Evolutionary conservation across 2,888 invertebrate genomes (phyloP).

Genomic region (Neoscelio sp.): DNA sequence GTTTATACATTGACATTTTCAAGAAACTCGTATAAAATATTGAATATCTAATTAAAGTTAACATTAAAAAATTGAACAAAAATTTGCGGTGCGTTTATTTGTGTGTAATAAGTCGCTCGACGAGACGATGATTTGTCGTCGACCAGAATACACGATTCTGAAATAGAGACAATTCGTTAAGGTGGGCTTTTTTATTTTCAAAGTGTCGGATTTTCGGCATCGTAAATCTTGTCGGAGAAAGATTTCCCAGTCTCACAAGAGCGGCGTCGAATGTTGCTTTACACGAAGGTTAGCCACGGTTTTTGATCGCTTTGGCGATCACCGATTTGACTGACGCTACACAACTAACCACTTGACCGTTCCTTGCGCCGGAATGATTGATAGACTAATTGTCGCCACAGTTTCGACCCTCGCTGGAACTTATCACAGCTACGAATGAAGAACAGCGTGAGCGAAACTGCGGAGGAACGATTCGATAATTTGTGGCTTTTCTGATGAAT

Average conservation of each 20-base stretch:
- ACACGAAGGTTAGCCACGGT: conserved; percentile 81
- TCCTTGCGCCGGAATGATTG: conserved; percentile 78
- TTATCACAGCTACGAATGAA: conserved; percentile 57
- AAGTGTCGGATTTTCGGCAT: conserved; percentile 34
- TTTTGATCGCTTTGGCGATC: conserved; percentile 79
- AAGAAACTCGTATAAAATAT: neutral
- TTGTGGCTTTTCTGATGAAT: conserved; percentile 12
- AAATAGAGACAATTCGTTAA: conserved; percentile 45
- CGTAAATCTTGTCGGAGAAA: conserved; percentile 79
- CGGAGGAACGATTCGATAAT: conserved; percentile 55
- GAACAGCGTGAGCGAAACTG: conserved; percentile 49
- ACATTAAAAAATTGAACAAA: conserved; percentile 2
- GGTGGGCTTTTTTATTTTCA: conserved; percentile 26
- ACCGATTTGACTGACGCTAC: conserved; percentile 81
- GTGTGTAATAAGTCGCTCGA: conserved; percentile 1
- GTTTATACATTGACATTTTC: too few species aligned
- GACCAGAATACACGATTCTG: conserved; percentile 19
- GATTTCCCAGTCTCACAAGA: conserved; percentile 74
- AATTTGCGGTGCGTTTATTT: neutral
- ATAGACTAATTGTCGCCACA: conserved; percentile 80
- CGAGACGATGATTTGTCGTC: conserved; percentile 35
- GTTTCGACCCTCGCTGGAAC: conserved; percentile 56
- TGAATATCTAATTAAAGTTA: neutral
- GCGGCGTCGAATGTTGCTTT: conserved; percentile 75
- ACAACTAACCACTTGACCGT: conserved; percentile 83